Evolutionary conservation across 2,113 vertebrate genomes (phyloP), one percentile per base, ranked within the genome.

Genomic region (Mesembrinibis cayennensis): DNA sequence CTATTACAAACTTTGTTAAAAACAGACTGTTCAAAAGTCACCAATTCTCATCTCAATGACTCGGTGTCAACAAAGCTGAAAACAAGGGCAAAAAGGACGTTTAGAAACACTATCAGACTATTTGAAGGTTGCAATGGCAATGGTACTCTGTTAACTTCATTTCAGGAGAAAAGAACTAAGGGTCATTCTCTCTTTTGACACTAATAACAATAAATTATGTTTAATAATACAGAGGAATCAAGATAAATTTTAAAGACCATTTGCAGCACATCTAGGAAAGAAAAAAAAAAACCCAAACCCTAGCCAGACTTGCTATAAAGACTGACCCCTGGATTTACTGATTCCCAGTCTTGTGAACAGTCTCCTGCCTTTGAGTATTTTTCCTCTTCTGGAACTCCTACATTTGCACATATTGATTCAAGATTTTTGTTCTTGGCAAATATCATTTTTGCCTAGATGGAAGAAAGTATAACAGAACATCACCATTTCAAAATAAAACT

Each of bases 11-110:
- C 27, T 73, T 79, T 16, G 36, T 92, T 89, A 92, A 89, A 93
- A 95, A 86, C 42, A 95, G 76, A 49, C 59, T 42, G 25, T 92
- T 90, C 63, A 65, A 81, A 95, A 95, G 59, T 73, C 63, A 92
- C 82, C 59, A 77, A 42, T 92, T 90, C 85, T 94, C 47, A 67
- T 71, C 56, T 73, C 58, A 66, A 61, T 42, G 49, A 62, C 71
- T 73, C 1, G 3, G 55, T 50, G 53, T 78, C 82, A 94, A 87
- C 71, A 95, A 90, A 87, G 32, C n/a, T 73, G 63, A 77, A 95
- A 92, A 83, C 71, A 95, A 90, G 49, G 72, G 72, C 89, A 89
- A 83, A 95, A 88, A 80, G 89, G 89, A 89, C 2, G 0, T 44
- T 87, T 42, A 45, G 63, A 87, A 93, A 73, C 25, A 30, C 22